Evolutionary conservation across 2,888 invertebrate species (phyloP).

Genomic region (Amiota mariae): DNA sequence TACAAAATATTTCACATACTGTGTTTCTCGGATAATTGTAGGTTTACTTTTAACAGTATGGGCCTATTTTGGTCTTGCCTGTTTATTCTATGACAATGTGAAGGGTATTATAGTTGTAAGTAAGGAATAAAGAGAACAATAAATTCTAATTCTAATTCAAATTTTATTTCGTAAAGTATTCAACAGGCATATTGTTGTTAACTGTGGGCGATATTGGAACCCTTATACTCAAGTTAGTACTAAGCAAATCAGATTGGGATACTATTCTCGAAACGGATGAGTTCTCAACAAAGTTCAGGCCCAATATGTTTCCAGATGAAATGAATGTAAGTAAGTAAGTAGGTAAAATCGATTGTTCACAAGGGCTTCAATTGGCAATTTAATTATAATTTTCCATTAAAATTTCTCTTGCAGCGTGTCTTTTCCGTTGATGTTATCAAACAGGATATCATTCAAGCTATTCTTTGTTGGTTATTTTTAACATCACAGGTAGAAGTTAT

Average conservation of each 20-base stretch:
- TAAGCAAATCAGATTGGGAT: not conserved
- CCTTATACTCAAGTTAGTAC: not conserved
- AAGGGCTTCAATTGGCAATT: not conserved
- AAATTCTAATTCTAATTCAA: not conserved
- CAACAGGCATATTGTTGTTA: slow-evolving; percentile 24
- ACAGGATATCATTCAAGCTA: not conserved
- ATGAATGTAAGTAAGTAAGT: not conserved
- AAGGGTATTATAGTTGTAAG: slow-evolving; percentile 20
- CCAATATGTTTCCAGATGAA: no score
- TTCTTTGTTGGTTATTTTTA: not conserved
- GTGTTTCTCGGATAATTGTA: slow-evolving; percentile 12
- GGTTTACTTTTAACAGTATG: slow-evolving; percentile 22
- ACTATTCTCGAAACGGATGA: not conserved
- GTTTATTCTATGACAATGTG: slow-evolving; percentile 28
- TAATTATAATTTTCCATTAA: not conserved
- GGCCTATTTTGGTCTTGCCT: slow-evolving; percentile 27
- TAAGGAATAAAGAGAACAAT: not conserved
- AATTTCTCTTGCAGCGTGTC: not conserved
- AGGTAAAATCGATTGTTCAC: no score
- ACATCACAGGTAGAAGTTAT: not conserved
- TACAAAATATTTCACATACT: not conserved
- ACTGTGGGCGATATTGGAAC: slow-evolving; percentile 15
- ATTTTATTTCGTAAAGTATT: slow-evolving; percentile 27
- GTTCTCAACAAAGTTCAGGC: not conserved
- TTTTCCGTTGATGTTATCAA: not conserved